These are phyloP conservation scores for Neopipo cinnamomea DNA, from an alignment of 2,113 vertebrate genomes.

Conservation along the genomic window DNA sequence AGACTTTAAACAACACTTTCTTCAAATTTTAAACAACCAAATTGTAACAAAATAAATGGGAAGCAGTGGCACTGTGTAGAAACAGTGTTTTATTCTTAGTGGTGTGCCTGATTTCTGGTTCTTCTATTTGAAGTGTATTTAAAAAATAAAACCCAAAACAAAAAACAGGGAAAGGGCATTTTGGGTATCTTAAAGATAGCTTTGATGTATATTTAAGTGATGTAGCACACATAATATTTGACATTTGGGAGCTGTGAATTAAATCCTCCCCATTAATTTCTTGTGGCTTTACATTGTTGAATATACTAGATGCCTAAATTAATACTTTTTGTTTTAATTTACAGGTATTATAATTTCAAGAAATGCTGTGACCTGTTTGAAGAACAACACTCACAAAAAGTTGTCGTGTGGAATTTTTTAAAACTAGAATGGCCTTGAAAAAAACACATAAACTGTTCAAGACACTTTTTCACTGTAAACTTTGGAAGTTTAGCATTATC, in stretches of 20 bases:
- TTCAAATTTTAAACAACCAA: not conserved
- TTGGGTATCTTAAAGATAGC: not conserved
- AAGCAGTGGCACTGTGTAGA: not conserved
- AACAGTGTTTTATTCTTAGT: not conserved
- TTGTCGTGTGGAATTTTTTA: conserved; percentile 16
- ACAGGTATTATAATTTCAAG: conserved; percentile 64
- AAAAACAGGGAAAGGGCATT: not conserved
- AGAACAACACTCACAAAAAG: conserved; percentile 37
- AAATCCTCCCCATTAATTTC: not conserved
- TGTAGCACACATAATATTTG: not conserved
- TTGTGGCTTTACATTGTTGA: not conserved
- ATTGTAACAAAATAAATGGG: not conserved
- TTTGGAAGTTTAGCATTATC: conserved; percentile 84
- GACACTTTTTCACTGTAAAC: conserved; percentile 73
- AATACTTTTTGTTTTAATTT: conserved; percentile 43
- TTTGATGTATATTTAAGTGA: not conserved
- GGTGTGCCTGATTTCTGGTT: not conserved
- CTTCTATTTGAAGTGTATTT: not conserved
- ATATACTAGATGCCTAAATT: not conserved
- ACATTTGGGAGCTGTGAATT: not conserved
- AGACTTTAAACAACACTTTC: not conserved
- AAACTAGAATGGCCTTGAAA: conserved; percentile 82
- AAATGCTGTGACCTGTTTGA: conserved; percentile 56
- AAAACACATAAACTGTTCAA: conserved; percentile 79
- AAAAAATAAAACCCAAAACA: not conserved